A percentile compares a stretch with the other conserved stretches of the same genome.
These are phyloP conservation scores for Australoheros facetus DNA, from an alignment of 2,797 vertebrate genomes.

Conservation along the genomic window DNA sequence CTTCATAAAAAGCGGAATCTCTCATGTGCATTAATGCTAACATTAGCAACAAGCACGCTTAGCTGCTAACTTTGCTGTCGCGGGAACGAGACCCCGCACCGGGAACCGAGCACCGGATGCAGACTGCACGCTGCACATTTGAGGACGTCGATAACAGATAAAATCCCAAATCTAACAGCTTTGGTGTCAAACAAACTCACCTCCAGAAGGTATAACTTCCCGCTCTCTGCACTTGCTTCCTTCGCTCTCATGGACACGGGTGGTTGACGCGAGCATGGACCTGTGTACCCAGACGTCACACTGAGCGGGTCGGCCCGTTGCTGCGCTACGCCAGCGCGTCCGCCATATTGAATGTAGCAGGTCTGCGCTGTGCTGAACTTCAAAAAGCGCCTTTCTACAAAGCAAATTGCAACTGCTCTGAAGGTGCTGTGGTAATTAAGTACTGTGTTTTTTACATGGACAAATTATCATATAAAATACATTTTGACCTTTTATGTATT, in stretches of 20 bases:
- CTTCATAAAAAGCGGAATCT: background rate
- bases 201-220: fast-evolving
- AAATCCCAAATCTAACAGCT: background rate
- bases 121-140: no score
- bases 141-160: background rate
- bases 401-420: conserved; percentile 31
- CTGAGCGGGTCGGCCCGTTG: no score
- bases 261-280: background rate
- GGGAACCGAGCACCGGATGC: background rate
- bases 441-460: conserved; percentile 38
- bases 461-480: conserved; percentile 62
- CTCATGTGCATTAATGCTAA: background rate
- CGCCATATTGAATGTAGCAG: no score
- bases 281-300: no score
- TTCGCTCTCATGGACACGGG: background rate
- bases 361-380: no score
- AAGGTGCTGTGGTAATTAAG: conserved; percentile 51
- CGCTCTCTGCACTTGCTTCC: fast-evolving
- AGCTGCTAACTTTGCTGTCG: background rate
- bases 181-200: background rate
- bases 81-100: background rate
- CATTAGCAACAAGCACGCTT: background rate
- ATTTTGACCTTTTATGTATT: conserved; percentile 54
- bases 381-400: no score
- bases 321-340: no score